Evolutionary conservation across 2,797 vertebrate species (phyloP).

Genomic region (Craterocephalus amniculus): DNA sequence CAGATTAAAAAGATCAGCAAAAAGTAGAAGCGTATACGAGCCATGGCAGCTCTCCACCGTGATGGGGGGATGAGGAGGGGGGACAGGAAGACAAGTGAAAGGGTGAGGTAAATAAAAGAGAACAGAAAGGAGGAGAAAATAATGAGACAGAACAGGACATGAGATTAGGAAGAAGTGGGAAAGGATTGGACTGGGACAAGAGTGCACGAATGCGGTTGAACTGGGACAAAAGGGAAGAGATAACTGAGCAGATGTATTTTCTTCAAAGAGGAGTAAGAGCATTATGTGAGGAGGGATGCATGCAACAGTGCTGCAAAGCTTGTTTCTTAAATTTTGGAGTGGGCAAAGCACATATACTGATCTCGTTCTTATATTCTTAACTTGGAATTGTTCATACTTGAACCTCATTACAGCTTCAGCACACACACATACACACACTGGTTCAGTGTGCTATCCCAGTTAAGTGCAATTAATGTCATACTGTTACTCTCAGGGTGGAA

Average conservation of each 20-base stretch:
- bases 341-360: slow-evolving; percentile 15
- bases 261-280: slow-evolving; percentile 38
- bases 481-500: slow-evolving; percentile 41
- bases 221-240: slow-evolving; percentile 27
- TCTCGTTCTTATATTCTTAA: slow-evolving; percentile 39
- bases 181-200: slow-evolving; percentile 17
- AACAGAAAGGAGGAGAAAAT: slow-evolving; percentile 6
- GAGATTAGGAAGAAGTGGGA: slow-evolving; percentile 36
- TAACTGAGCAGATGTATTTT: slow-evolving; percentile 52
- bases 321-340: slow-evolving; percentile 35
- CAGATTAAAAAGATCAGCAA: slow-evolving; percentile 82
- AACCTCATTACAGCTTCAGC: slow-evolving; percentile 29
- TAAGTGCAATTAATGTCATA: slow-evolving; percentile 72
- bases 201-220: slow-evolving; percentile 19
- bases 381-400: slow-evolving; percentile 32
- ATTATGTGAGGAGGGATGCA: slow-evolving; percentile 44
- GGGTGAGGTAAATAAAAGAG: slow-evolving; percentile 20
- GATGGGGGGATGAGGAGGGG: slow-evolving; percentile 17
- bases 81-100: slow-evolving; percentile 2
- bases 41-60: slow-evolving; percentile 48
- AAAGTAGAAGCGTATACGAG: slow-evolving; percentile 57
- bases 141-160: slow-evolving; percentile 18
- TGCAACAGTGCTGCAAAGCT: slow-evolving; percentile 30
- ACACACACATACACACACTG: background rate
- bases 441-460: slow-evolving; percentile 42